Evolutionary conservation across 2,113 vertebrate species (phyloP).

Genomic region (Chunga burmeisteri): DNA sequence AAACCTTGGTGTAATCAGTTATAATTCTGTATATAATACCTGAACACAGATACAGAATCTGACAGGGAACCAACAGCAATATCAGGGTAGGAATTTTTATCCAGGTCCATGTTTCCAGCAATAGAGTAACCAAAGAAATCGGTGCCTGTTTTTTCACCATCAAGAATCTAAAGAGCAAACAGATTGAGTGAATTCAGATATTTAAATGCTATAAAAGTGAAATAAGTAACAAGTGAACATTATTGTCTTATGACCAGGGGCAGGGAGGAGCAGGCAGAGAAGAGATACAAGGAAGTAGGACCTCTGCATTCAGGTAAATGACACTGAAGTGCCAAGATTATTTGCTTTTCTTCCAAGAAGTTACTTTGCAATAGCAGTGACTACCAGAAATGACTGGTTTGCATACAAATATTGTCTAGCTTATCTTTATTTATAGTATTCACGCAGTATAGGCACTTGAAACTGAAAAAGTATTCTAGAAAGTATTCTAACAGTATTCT

Average conservation of each 20-base stretch:
- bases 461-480: background rate
- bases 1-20: background rate
- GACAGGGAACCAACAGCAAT: constrained; percentile 93
- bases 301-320: background rate
- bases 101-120: constrained; percentile 95
- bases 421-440: background rate
- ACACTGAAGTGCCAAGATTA: background rate
- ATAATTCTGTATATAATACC: constrained; percentile 64
- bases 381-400: background rate
- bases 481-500: background rate
- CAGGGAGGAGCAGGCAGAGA: background rate
- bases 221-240: background rate
- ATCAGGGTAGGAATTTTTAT: constrained; percentile 92
- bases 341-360: background rate
- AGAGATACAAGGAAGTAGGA: background rate
- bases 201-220: background rate
- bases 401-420: background rate
- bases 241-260: background rate
- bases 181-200: background rate
- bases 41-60: constrained; percentile 88
- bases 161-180: constrained; percentile 80
- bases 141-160: constrained; percentile 76
- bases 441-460: background rate
- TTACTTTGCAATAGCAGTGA: background rate
- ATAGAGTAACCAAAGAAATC: constrained; percentile 92